Conservation (phyloP, 2,797 vertebrate genomes). For the Bryconaethiops microstoma region DNA sequence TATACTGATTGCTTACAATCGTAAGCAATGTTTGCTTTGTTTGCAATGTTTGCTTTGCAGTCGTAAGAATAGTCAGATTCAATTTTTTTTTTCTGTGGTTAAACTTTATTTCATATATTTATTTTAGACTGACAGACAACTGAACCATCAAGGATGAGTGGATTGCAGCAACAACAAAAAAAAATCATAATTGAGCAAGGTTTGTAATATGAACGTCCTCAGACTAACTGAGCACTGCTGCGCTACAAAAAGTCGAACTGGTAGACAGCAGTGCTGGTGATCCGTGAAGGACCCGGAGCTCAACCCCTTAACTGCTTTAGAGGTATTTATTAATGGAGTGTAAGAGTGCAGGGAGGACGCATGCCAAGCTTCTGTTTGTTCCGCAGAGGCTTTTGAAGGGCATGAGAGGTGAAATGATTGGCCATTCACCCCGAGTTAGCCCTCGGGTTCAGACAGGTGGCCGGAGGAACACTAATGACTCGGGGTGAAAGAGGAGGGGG, state of each 20-base stretch:
- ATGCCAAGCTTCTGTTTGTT: constrained; percentile 66
- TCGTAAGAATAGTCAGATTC: too few species aligned
- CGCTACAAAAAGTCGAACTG: neutral
- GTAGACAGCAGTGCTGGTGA: constrained; percentile 10
- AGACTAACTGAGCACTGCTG: neutral
- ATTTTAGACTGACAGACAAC: too few species aligned
- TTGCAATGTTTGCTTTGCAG: too few species aligned
- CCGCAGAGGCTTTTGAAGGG: constrained; percentile 67
- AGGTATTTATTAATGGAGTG: constrained; percentile 58
- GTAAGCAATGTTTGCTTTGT: too few species aligned
- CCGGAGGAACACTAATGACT: constrained; percentile 54
- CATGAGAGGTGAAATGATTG: constrained; percentile 73
- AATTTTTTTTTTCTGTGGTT: too few species aligned
- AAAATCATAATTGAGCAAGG: neutral
- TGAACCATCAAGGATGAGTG: neutral
- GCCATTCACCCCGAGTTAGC: constrained; percentile 71
- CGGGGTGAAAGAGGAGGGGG: constrained; percentile 43
- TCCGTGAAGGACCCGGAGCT: constrained; percentile 29
- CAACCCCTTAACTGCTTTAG: constrained; percentile 38
- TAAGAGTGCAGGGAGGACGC: constrained; percentile 58
- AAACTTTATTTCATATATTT: too few species aligned
- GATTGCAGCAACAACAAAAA: neutral
- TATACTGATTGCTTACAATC: too few species aligned
- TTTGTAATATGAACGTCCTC: neutral
- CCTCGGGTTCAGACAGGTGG: constrained; percentile 56